These are phyloP conservation scores for Scaeva pyrastri DNA, from an alignment of 2,888 invertebrate species.

Conservation along the genomic window DNA sequence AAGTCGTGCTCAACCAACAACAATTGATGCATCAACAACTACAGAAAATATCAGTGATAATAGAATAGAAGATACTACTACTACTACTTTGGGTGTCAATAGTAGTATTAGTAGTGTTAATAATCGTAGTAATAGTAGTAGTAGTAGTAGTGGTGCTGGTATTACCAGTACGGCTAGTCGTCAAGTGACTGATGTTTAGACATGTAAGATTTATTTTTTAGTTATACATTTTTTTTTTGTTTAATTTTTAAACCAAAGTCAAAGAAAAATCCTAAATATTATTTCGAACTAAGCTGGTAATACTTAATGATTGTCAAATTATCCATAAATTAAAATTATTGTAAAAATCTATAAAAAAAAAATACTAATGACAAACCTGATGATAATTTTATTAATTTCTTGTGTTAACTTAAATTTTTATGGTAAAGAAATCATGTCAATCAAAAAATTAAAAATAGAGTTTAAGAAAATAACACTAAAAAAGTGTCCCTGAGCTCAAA, in stretches of 20 bases:
- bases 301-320: background rate
- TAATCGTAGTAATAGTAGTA: constrained; percentile 67
- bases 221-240: background rate
- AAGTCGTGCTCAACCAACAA: constrained; percentile 58
- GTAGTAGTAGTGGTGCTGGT: constrained; percentile 71
- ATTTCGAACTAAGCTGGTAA: constrained; percentile 10
- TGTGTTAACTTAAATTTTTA: background rate
- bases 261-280: background rate
- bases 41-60: constrained; percentile 46
- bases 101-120: constrained; percentile 74
- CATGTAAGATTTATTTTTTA: constrained; percentile 25
- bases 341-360: background rate
- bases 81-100: constrained; percentile 71
- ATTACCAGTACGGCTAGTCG: constrained; percentile 78
- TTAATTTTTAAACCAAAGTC: constrained; percentile 16
- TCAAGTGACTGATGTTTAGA: constrained; percentile 83
- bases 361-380: background rate
- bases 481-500: too few relatives aligned
- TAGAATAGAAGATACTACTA: constrained; percentile 77
- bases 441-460: too few relatives aligned
- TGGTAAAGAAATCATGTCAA: too few relatives aligned
- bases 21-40: constrained; percentile 38
- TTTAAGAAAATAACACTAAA: too few relatives aligned
- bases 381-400: background rate
- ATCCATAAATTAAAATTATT: background rate